Conservation (phyloP, 2,888 invertebrate species). For the Oegoconia quadripuncta region DNA sequence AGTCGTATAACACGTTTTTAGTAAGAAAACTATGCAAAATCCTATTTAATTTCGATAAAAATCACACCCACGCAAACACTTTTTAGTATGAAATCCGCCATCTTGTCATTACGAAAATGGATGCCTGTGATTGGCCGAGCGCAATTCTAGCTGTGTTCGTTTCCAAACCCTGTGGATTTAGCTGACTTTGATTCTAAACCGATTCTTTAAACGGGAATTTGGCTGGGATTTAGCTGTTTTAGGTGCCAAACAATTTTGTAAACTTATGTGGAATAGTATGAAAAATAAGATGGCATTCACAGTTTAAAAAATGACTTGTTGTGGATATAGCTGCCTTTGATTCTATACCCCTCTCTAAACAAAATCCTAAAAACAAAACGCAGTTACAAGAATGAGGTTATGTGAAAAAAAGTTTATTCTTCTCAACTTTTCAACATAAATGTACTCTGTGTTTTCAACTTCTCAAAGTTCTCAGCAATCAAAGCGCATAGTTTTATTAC, state of each 20-base stretch:
- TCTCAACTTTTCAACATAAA: no score
- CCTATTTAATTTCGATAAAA: constrained; percentile 12
- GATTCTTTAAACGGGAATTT: constrained; percentile 8
- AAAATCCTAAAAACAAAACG: no score
- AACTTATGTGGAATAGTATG: constrained; percentile 6
- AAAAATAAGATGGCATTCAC: constrained; percentile 6
- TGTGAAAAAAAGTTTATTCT: no score
- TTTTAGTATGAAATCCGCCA: constrained; percentile 13
- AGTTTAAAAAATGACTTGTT: constrained; percentile 3
- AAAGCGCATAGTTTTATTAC: no score
- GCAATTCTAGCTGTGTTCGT: constrained; percentile 13
- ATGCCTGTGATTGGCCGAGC: constrained; percentile 11
- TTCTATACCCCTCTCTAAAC: no score
- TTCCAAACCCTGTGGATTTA: constrained; percentile 8
- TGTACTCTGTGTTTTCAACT: no score
- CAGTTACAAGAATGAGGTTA: no score
- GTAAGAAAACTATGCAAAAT: constrained; percentile 7
- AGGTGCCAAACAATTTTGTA: constrained; percentile 5
- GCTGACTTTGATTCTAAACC: constrained; percentile 9
- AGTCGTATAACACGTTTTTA: constrained; percentile 9
- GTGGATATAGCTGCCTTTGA: constrained; percentile 5
- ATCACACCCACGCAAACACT: constrained; percentile 10
- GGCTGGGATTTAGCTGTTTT: constrained; percentile 6
- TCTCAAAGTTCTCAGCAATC: no score
- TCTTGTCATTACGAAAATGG: constrained; percentile 12